These are phyloP conservation scores for Apteryx owenii DNA, from an alignment of 2,113 vertebrate genomes.

Conservation along the genomic window DNA sequence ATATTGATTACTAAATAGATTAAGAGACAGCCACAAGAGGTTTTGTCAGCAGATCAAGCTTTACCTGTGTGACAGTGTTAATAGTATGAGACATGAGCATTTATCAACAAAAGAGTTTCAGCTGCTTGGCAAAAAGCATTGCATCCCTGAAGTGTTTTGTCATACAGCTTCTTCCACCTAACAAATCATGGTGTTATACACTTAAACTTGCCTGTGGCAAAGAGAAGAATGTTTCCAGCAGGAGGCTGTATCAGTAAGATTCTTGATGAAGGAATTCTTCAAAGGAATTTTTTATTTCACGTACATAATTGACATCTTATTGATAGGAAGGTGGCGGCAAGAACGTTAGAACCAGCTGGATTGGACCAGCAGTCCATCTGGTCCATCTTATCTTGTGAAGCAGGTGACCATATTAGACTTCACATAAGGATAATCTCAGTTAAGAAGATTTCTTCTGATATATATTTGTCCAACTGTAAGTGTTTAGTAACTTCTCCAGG, in stretches of 20 bases:
- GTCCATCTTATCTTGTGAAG: not conserved
- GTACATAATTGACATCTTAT: slow-evolving; percentile 1
- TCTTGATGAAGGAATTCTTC: slow-evolving; percentile 48
- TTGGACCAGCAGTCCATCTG: not conserved
- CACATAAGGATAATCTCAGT: not conserved
- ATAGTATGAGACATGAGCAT: slow-evolving; percentile 62
- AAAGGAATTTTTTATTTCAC: slow-evolving; percentile 44
- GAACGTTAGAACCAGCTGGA: not conserved
- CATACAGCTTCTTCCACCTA: slow-evolving; percentile 62
- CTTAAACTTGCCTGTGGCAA: slow-evolving; percentile 66
- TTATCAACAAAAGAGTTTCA: slow-evolving; percentile 73
- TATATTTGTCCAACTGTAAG: not conserved
- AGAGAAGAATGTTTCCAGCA: slow-evolving; percentile 59
- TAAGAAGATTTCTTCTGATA: not conserved
- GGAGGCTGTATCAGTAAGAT: slow-evolving; percentile 28
- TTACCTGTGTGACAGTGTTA: slow-evolving; percentile 44
- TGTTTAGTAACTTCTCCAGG: not conserved
- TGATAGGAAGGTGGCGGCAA: slow-evolving; percentile 32
- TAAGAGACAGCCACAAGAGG: slow-evolving; percentile 72
- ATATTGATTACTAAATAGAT: slow-evolving; percentile 78
- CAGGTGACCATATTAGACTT: not conserved
- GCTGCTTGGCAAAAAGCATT: slow-evolving; percentile 69
- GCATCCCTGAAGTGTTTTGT: slow-evolving; percentile 70
- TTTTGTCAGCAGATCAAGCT: slow-evolving; percentile 77
- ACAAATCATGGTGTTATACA: slow-evolving; percentile 75